Base-by-base conservation (phyloP, 1,140 invertebrate species). In the Diprion similis region DNA sequence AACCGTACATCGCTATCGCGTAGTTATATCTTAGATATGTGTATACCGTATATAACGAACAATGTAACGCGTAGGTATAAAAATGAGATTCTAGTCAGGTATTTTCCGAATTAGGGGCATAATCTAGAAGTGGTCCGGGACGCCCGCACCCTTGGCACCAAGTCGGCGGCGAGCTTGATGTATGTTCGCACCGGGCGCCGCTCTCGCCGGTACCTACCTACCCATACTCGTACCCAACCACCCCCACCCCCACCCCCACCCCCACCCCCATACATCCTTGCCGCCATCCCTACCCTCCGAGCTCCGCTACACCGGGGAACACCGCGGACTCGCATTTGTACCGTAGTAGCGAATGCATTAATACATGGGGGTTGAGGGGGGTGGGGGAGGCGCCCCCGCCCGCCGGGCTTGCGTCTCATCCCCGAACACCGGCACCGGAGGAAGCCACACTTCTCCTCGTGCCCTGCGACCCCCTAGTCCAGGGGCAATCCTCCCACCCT, bases 361-460 rank as follows among this genome's bases (percentile, higher is more conserved):
- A 65, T 68, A 71, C 65, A 51, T 18, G n/a, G 69, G 66, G 11
- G 19, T n/a, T n/a, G n/a, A n/a, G 10, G 45, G 45, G 15, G 45
- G 68, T 7, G 47, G 59, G 47, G 37, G 10, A 67, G 19, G 19
- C 72, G 66, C 72, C 70, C 51, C 47, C 18, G 46, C 45, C 72
- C 45, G n/a, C 68, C 70, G 77, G 76, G 75, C 75, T 75, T 71
- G 76, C 71, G 74, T 73, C 76, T 73, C 73, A 69, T 68, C 74
- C 76, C 71, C 65, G 48, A 51, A 75, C 74, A 67, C 51, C 24
- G 19, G 66, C 48, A 66, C 46, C 71, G 15, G 15, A 74, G 59
- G 9, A 48, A 18, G 19, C 13, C n/a, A 17, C 19, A 59, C 66
- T 18, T 19, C 66, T 68, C 64, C 37, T 13, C 11, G 18, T 13